Conservation (phyloP, 2,797 vertebrate genomes). For the Falco naumanni region DNA sequence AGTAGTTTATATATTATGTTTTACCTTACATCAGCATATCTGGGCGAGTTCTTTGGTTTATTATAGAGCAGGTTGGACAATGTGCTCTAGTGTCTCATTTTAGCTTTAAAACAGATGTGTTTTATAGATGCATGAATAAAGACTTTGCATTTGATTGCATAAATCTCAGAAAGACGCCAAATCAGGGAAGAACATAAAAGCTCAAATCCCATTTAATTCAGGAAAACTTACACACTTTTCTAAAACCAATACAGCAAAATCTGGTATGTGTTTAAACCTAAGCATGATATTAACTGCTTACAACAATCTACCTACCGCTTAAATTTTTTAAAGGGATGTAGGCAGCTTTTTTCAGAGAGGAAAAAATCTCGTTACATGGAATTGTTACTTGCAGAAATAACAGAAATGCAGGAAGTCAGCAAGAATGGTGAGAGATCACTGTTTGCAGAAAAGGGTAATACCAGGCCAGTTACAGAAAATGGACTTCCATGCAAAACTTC, state of each 20-base stretch:
- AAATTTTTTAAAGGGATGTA: not conserved
- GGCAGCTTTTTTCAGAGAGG: not conserved
- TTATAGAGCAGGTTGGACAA: not conserved
- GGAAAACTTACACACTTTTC: not conserved
- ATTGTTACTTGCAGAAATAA: not conserved
- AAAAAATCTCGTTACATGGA: not conserved
- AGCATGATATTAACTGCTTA: not conserved
- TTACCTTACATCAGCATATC: constrained; percentile 18
- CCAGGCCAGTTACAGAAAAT: not conserved
- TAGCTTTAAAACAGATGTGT: not conserved
- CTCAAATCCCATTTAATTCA: not conserved
- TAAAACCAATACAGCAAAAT: not conserved
- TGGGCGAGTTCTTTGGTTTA: not conserved
- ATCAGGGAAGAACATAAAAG: not conserved
- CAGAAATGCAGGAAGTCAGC: not conserved
- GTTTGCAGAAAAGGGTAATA: not conserved
- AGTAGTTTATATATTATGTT: constrained; percentile 8
- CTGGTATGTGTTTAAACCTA: not conserved
- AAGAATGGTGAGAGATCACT: not conserved
- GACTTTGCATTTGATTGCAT: not conserved
- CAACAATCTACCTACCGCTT: fast-evolving
- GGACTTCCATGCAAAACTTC: not conserved
- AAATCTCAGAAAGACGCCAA: not conserved
- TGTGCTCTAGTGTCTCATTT: not conserved
- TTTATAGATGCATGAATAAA: constrained; percentile 4